Base-by-base conservation (phyloP, 1,140 invertebrate species). In the Tetragnatha versicolor region DNA sequence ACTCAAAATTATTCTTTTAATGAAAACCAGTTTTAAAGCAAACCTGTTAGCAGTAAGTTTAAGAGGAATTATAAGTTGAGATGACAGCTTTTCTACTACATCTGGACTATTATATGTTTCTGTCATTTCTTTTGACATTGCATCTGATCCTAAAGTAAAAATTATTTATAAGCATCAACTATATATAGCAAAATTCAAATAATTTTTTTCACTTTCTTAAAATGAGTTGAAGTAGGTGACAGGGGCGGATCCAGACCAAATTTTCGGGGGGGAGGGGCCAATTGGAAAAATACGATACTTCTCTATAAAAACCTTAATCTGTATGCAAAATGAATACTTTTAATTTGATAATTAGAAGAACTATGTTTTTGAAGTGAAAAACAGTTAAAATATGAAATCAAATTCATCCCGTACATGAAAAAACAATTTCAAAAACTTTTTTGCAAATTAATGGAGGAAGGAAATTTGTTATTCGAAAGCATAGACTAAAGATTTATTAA, bases 51-150 rank as follows among this genome's bases (percentile, higher is more conserved):
- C 68, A 42, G 61, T 20, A 7, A 82, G 49, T 65, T 80, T 80
- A 4, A 83, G 29, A 14, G 79, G 80, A 35, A 82, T 33, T 63
- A 81, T 60, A 45, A 61, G 61, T 9, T 76, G n/a, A 25, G 72
- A 10, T 20, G 68, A 35, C 20, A 76, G 79, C 89, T 87, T 72
- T 84, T 84, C 0, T 92, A 92, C 42, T 88, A 85, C 29, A 92
- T 90, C 87, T 93, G 90, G 66, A 89, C 89, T 68, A 91, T 92
- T 93, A 79, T 37, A 85, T 85, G 72, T 69, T 20, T 51, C 37
- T 31, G 47, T 58, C 55, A 82, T 81, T 29, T 77, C 53, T 27
- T 49, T 61, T 20, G 79, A 80, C n/a, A 81, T 27, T 20, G 76
- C 77, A 79, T 82, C 77, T 27, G 78, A 51, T 45, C 75, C 76